Percentiles rank a stretch among this genome's conserved stretches.
Evolutionary conservation across 2,113 vertebrate genomes (phyloP).

Genomic region (Neodon shergylaensis): DNA sequence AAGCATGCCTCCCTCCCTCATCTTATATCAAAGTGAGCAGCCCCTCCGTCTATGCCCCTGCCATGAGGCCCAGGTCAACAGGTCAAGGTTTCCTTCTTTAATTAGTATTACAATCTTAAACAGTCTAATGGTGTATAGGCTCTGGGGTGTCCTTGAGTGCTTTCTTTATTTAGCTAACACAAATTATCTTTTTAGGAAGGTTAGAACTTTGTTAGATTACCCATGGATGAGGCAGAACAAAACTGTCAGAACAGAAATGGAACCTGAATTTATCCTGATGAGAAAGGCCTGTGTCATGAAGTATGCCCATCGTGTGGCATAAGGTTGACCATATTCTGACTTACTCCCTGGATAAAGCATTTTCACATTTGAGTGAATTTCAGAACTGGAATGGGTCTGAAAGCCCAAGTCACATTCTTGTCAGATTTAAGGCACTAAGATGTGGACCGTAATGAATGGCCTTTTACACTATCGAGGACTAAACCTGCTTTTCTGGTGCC

Average conservation of each 20-base stretch:
- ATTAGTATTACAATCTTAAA: background rate
- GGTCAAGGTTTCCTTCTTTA: background rate
- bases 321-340: background rate
- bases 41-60: background rate
- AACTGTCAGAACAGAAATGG: background rate
- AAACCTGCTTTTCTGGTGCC: background rate
- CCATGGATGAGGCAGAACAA: background rate
- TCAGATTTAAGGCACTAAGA: background rate
- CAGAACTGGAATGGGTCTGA: background rate
- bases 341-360: background rate
- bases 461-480: background rate
- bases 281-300: background rate
- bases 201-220: background rate
- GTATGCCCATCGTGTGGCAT: background rate
- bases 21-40: background rate
- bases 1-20: background rate
- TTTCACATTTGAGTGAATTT: background rate
- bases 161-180: conserved; percentile 15
- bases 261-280: conserved; percentile 16
- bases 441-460: background rate
- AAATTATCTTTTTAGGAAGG: background rate
- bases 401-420: background rate
- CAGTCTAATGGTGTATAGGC: background rate
- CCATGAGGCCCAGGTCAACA: background rate
- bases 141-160: background rate